Evolutionary conservation across 2,797 vertebrate genomes (phyloP), one percentile per base, ranked within the genome.

Genomic region (Oryzias sinensis): DNA sequence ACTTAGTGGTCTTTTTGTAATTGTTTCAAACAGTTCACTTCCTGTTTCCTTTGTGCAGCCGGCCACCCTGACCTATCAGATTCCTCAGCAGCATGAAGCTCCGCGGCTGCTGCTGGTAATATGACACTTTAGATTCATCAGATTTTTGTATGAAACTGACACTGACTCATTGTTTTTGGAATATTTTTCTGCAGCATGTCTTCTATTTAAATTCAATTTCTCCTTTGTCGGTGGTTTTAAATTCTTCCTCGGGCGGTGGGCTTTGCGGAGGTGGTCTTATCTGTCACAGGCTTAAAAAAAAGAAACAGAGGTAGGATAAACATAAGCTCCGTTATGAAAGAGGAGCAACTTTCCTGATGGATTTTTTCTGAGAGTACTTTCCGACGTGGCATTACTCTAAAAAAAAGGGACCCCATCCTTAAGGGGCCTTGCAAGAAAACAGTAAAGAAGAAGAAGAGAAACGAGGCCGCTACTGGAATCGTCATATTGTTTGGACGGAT

Each of bases 91-190:
- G 72, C 74, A 78, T 45, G 52, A 72, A 69, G 57, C 59, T 74
- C 56, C 68, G 68, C 41, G 53, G 41, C 64, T 55, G 40, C 68
- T 68, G 40, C 68, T 68, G 58, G 87, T 57, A 81, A 84, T 41
- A 56, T 55, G 79, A 87, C 65, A 73, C 72, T 62, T 69, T 48
- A 11, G 43, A 29, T 70, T 81, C 68, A 85, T 82, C 79, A 68
- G 73, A 87, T 89, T 84, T 78, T 37, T 49, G 63, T 56, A 17
- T 71, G 81, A 82, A 87, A 82, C 74, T 63, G 46, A 65, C 80
- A 78, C 77, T 45, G 47, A 70, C 62, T 63, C 57, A 56, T 47
- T 81, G 74, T 80, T 85, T 77, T 79, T 71, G 55, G 69, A 72
- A 86, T 80, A 84, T 68, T 53, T 47, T 52, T 72, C 73, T 72